Evolutionary conservation across 2,113 vertebrate genomes (phyloP).

Genomic region (Cepphus grylle): DNA sequence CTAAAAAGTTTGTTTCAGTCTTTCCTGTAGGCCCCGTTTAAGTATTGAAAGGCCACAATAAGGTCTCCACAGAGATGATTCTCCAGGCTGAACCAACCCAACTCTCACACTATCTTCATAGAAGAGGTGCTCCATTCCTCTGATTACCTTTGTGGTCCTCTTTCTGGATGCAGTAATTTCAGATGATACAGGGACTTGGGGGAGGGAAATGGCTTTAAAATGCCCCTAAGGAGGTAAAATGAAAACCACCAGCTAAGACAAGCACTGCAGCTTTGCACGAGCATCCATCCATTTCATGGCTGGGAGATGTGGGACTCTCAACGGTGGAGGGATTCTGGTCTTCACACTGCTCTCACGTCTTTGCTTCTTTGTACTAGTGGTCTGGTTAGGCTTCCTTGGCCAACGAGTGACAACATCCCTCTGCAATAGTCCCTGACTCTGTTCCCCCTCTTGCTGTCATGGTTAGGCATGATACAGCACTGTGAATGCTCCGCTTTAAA

Average conservation of each 20-base stretch:
- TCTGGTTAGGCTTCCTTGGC: background rate
- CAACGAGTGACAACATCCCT: rapidly evolving
- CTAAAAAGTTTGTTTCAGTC: background rate
- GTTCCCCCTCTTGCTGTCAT: rapidly evolving
- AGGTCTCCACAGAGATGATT: background rate
- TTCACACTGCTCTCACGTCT: background rate
- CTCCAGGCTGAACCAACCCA: background rate
- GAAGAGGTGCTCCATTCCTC: background rate
- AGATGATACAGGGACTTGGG: rapidly evolving
- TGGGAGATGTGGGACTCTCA: background rate
- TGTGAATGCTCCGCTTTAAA: background rate
- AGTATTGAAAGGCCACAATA: background rate
- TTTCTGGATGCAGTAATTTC: background rate
- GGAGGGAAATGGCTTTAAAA: background rate
- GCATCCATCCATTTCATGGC: background rate
- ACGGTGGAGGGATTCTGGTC: background rate
- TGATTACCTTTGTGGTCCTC: background rate
- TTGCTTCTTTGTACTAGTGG: background rate
- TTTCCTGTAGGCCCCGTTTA: background rate
- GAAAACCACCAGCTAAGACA: background rate
- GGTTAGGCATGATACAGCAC: background rate
- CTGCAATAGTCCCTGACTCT: background rate
- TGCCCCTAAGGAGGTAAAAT: background rate
- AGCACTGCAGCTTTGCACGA: background rate
- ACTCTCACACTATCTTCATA: background rate